These are phyloP conservation scores for Augochlora pura DNA, from an alignment of 1,140 invertebrate genomes.

Conservation along the genomic window DNA sequence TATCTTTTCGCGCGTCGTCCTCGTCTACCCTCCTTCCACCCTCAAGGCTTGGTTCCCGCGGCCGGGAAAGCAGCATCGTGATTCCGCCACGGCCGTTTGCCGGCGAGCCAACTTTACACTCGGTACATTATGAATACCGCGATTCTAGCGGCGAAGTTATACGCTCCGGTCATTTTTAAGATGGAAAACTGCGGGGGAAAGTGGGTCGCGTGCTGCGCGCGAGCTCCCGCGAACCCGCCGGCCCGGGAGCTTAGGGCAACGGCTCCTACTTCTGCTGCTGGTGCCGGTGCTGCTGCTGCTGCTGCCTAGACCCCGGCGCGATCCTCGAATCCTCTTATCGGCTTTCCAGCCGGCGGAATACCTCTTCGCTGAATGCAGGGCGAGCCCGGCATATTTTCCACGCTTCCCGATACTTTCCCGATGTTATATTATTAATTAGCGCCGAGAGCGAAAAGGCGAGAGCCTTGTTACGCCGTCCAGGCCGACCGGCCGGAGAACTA, in stretches of 20 bases:
- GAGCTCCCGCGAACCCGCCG: no score
- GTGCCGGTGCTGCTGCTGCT: no score
- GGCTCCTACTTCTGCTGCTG: background rate
- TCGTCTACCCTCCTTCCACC: no score
- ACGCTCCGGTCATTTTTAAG: constrained; percentile 58
- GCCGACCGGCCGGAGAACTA: no score
- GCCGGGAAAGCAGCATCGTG: constrained; percentile 1
- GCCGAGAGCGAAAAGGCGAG: no score
- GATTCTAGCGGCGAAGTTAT: constrained; percentile 62
- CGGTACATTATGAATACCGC: constrained; percentile 70
- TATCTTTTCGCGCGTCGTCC: constrained; percentile 65
- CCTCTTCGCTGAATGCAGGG: background rate
- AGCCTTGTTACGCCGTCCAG: no score
- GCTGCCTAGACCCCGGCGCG: background rate
- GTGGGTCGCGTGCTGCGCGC: constrained; percentile 22
- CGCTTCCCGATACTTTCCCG: background rate
- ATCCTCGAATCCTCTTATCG: constrained; percentile 45
- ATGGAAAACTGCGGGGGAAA: constrained; percentile 44
- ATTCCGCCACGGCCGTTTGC: constrained; percentile 14
- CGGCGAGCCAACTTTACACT: constrained; percentile 65
- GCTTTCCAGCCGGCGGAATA: constrained; percentile 31
- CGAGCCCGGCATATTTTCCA: constrained; percentile 1
- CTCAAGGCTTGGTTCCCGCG: background rate
- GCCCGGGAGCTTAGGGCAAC: constrained; percentile 2
- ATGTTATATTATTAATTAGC: constrained; percentile 16